These are phyloP conservation scores for Drosophila formosana DNA, from an alignment of 2,888 invertebrate species.

Conservation along the genomic window DNA sequence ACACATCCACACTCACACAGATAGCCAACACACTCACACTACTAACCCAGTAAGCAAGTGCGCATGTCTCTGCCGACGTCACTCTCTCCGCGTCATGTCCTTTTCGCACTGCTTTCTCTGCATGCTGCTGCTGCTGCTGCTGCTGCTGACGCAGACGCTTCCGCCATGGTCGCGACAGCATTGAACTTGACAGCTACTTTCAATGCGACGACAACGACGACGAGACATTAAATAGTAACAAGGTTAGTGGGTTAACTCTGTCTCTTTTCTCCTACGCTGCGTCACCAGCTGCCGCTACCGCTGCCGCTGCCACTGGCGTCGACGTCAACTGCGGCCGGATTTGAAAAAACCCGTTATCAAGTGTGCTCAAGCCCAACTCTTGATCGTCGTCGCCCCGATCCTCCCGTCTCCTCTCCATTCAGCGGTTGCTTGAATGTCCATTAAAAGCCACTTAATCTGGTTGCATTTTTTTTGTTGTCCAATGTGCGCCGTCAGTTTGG, in stretches of 20 bases:
- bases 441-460: conserved; percentile 58
- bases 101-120: conserved; percentile 58
- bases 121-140: conserved; percentile 7
- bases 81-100: conserved; percentile 55
- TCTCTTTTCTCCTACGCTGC: conserved; percentile 41
- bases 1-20: conserved; percentile 1
- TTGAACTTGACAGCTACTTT: conserved; percentile 73
- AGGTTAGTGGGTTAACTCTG: conserved; percentile 77
- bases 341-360: conserved; percentile 67
- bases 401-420: background rate
- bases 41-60: conserved; percentile 64
- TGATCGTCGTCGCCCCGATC: conserved; percentile 31
- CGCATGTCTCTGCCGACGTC: conserved; percentile 60
- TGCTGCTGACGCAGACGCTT: conserved; percentile 32
- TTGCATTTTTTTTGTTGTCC: conserved; percentile 31
- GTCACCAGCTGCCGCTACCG: conserved; percentile 8
- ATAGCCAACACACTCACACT: conserved; percentile 13
- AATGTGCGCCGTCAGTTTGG: background rate
- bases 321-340: conserved; percentile 60
- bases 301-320: conserved; percentile 5
- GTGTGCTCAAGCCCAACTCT: conserved; percentile 28
- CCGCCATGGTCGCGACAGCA: conserved; percentile 56
- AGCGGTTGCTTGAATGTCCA: conserved; percentile 32
- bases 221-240: conserved; percentile 58
- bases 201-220: conserved; percentile 32